Evolutionary conservation across 2,113 vertebrate species (phyloP), one percentile per base, ranked within the genome.

Genomic region (Regulus satrapa): DNA sequence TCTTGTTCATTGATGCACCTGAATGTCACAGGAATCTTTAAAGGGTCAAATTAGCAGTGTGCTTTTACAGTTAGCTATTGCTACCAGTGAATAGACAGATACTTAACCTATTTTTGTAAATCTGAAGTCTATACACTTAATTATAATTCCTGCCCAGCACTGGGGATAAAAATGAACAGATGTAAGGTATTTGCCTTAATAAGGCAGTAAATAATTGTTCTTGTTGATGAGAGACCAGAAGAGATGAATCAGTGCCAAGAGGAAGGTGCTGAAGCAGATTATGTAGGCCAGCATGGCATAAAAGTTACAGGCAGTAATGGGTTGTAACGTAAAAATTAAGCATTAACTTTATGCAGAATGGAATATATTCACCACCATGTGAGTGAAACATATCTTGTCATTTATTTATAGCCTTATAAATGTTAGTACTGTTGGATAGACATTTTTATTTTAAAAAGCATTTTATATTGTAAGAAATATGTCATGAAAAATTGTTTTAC

Each of bases 221-320:
- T 61, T 61, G 13, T 68, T 79, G 34, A 62, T 34, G 59, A 74
- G 28, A 66, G 62, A 71, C 43, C 31, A 54, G 51, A 18, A 49
- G n/a, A 83, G 38, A 62, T 29, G 48, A 19, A 69, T 24, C 29
- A 26, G 8, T 48, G 34, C 13, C 23, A 63, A 88, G 24, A 77
- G 12, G 16, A 92, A 73, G 23, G 29, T 80, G 45, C 54, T 86
- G 51, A 79, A 92, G 59, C 20, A 73, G 55, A 56, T 3, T 4
- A 7, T 0, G 0, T 18, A 38, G 29, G 14, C 38, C 46, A 66
- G 25, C 0, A 0, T 23, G 28, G 5, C 8, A 12, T 26, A 6
- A 45, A 26, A 58, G 32, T 61, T 94, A 49, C 9, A 91, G 59
- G 29, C 5, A n/a, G 12, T 40, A 45, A 54, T 16, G 62, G 49